Evolutionary conservation across 2,113 vertebrate species (phyloP), one percentile per base, ranked within the genome.

Genomic region (Noturus placidus): DNA sequence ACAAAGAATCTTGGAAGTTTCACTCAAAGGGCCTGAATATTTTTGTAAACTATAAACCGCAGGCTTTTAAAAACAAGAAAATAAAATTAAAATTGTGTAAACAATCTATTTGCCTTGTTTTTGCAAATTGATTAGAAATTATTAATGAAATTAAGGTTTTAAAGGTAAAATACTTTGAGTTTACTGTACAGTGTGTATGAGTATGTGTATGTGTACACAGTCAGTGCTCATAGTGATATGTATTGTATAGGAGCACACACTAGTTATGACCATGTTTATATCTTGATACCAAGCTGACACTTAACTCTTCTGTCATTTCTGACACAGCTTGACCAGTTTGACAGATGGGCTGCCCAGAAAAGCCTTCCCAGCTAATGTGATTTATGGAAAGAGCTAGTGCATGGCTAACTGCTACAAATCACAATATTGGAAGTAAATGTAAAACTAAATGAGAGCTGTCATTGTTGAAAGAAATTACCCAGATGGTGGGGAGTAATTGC

Each of bases 401-500:
- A 38, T 67, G 84, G 74, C 84, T 87, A 87, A 85, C 50, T 42
- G 50, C 86, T 83, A 88, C 76, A 89, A 38, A 50, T 54, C 63
- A 63, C 42, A 56, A 85, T 85, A 84, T 46, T 61, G 59, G 50
- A 67, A 63, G 61, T 83, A 89, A 89, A 78, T 83, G 78, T 80
- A 76, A 42, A 82, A 42, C 61, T 67, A 80, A 83, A 88, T 85
- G 69, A 25, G 70, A 76, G 72, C 69, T 52, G 74, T 90, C 70
- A 81, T 87, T 81, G 67, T 33, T 87, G 84, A 42, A 72, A 82
- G 83, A 67, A 70, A 80, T 86, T n/a, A 90, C 88, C 72, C 79
- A 87, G 86, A 87, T 86, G 79, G 33, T 61, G 65, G 78, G 54
- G 65, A 76, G 81, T 90, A 82, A 86, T 90, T 90, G 79, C 86